Conservation (phyloP, 2,797 vertebrate species). For the Aeoliscus strigatus region DNA sequence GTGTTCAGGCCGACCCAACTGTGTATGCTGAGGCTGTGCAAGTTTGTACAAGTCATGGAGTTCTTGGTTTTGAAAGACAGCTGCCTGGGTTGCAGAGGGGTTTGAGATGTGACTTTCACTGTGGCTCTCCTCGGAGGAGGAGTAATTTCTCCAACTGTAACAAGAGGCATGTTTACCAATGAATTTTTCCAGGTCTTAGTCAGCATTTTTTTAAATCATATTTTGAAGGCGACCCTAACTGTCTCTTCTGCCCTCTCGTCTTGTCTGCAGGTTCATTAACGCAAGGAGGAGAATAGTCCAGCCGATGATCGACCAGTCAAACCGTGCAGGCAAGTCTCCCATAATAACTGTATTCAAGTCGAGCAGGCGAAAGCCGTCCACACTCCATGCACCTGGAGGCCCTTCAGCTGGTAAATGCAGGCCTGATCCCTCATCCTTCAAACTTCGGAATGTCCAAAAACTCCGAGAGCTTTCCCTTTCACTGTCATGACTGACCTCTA, state of each 20-base stretch:
- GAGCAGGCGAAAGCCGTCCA: constrained; percentile 75
- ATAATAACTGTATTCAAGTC: constrained; percentile 83
- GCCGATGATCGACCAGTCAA: constrained; percentile 99
- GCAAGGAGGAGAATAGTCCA: constrained; percentile 99
- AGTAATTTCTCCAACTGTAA: constrained; percentile 42
- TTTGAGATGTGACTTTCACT: constrained; percentile 64
- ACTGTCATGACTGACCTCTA: constrained; percentile 75
- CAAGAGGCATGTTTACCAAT: constrained; percentile 32
- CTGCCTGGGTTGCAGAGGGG: constrained; percentile 52
- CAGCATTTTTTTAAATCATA: no score
- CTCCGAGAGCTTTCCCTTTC: constrained; percentile 50
- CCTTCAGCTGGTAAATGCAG: constrained; percentile 85
- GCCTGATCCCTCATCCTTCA: constrained; percentile 35
- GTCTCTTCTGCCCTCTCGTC: no score
- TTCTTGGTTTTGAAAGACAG: constrained; percentile 58
- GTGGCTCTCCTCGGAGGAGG: constrained; percentile 15
- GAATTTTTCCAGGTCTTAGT: no score
- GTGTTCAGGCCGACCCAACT: constrained; percentile 54
- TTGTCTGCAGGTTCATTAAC: constrained; percentile 99
- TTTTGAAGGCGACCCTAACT: no score
- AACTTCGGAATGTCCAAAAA: constrained; percentile 51
- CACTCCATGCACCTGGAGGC: constrained; percentile 84
- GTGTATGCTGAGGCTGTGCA: constrained; percentile 48
- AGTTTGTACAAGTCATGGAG: constrained; percentile 68
- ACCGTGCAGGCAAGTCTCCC: constrained; percentile 98